phyloP scores from a whole-genome alignment of 2,888 invertebrate genomes.

The Hyles lineata region DNA sequence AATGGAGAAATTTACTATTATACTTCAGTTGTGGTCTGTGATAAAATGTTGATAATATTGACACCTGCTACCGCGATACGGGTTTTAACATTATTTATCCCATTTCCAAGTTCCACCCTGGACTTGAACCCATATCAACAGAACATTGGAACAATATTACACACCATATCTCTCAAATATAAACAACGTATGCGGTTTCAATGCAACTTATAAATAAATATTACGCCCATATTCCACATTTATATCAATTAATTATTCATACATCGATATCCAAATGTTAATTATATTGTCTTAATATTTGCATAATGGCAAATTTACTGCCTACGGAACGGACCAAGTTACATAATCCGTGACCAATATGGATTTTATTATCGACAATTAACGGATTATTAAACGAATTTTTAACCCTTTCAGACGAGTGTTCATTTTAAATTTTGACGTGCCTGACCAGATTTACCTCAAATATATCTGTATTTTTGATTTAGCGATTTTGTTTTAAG shows the following conservation, averaged over 20 bases:
- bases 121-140: no score
- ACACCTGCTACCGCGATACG: no score
- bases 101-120: no score
- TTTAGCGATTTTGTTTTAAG: no score
- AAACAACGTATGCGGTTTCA: background rate
- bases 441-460: background rate
- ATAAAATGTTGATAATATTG: no score
- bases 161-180: no score
- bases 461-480: no score
- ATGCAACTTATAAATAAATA: background rate
- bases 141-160: no score
- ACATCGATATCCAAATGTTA: slow-evolving; percentile 17
- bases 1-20: no score
- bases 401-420: slow-evolving; percentile 5
- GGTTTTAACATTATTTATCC: no score
- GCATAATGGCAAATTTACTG: slow-evolving; percentile 36
- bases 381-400: slow-evolving; percentile 10
- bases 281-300: slow-evolving; percentile 32
- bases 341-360: slow-evolving; percentile 34
- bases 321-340: slow-evolving; percentile 36
- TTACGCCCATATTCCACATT: background rate
- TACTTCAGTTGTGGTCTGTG: no score
- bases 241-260: slow-evolving; percentile 20
- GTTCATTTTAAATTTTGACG: slow-evolving; percentile 2
- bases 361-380: slow-evolving; percentile 33